Percentiles rank a stretch among this genome's conserved stretches.
These are phyloP conservation scores for Aselliscus stoliczkanus DNA, from an alignment of 2,797 vertebrate genomes.

Conservation along the genomic window DNA sequence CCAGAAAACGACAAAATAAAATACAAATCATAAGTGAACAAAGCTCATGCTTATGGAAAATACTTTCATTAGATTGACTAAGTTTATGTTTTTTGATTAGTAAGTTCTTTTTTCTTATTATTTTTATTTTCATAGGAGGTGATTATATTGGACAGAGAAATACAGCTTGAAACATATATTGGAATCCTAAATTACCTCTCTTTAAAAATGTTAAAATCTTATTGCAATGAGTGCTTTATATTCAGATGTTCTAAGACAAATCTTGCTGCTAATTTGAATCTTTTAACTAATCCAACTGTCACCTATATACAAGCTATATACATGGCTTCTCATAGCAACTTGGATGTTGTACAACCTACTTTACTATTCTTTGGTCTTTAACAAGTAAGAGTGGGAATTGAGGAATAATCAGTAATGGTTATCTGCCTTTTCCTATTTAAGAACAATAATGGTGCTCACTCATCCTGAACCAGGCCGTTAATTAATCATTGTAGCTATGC, in stretches of 20 bases:
- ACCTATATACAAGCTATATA: no score
- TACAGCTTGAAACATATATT: background rate
- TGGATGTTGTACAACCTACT: slow-evolving; percentile 79
- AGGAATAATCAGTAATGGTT: slow-evolving; percentile 86
- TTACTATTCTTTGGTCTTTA: slow-evolving; percentile 81
- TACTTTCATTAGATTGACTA: background rate
- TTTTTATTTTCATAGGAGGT: background rate
- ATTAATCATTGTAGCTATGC: slow-evolving; percentile 87
- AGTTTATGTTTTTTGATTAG: background rate
- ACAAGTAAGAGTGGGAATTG: slow-evolving; percentile 84
- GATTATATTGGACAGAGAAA: background rate
- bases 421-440: slow-evolving; percentile 88
- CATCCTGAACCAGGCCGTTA: slow-evolving; percentile 85
- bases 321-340: slow-evolving; percentile 64
- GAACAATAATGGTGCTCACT: slow-evolving; percentile 87
- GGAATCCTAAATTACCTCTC: background rate
- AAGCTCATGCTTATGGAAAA: background rate
- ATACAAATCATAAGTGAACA: background rate
- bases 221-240: slow-evolving; percentile 4
- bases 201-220: background rate
- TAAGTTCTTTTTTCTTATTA: background rate
- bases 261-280: slow-evolving; percentile 47
- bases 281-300: slow-evolving; percentile 57
- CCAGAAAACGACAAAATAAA: background rate
- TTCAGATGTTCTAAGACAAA: slow-evolving; percentile 33